Base-by-base conservation (phyloP, 2,113 vertebrate genomes). In the Entelurus aequoreus region DNA sequence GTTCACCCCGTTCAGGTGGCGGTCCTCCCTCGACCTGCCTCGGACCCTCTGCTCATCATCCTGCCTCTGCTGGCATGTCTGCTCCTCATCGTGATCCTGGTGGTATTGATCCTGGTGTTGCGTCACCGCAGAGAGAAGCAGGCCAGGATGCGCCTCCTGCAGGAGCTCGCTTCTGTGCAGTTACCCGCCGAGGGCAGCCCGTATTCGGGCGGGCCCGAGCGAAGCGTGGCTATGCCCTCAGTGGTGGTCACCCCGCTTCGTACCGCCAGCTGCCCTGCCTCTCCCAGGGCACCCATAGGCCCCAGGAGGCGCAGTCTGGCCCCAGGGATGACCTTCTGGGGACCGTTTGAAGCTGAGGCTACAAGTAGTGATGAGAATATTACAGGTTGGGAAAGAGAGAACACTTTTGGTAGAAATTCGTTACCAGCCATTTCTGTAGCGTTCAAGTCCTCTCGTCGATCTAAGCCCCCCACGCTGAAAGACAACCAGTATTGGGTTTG, bases 401-500 rank as follows among this genome's bases (percentile, higher is more conserved):
- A 47, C 11, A 8, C 56, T 15, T 40, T 48, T 38, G 58, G 28
- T 52, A 8, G 58, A 44, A 61, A 52, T 44, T 46, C 36, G 0
- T 28, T 38, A n/a, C 62, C 66, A 37, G 44, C 28, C 42, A 40
- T 55, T 35, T 5, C 60, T 47, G 35, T 65, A 61, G 75, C 64
- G 36, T 62, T 63, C 46, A 75, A 65, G 57, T 68, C 53, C 14
- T 46, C 66, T 8, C 37, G 72, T 37, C 76, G 51, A 56, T 66
- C 80, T 2, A 58, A 16, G 21, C 79, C 70, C 83, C 84, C 84
- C 28, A 89, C 81, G 8, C 86, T 95, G 46, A 93, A 90, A 75
- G 61, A 50, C 50, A 87, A 55, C 79, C 94, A 95, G 10, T 94
- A 93, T 42, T 95, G 93, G 92, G 94, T 98, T 10, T 96, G 89